Percentiles rank a stretch among this genome's conserved stretches.
Evolutionary conservation across 2,888 invertebrate species (phyloP).

Genomic region (Chydorus sphaericus): DNA sequence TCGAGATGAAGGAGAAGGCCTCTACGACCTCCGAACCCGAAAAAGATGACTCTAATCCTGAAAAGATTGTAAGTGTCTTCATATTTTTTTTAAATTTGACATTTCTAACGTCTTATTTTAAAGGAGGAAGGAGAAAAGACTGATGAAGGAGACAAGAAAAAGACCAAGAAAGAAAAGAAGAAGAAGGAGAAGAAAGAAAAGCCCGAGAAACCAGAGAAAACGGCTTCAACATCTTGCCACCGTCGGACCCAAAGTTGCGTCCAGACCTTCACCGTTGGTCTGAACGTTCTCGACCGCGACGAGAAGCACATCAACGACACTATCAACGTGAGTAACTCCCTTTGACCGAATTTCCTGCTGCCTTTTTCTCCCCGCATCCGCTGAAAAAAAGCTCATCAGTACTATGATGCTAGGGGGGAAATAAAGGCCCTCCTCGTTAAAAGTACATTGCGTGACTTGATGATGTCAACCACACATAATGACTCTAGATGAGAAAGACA

Average conservation of each 20-base stretch:
- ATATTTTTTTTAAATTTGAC: neutral
- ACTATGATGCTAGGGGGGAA: neutral
- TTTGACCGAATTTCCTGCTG: neutral
- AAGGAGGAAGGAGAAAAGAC: slow-evolving; percentile 16
- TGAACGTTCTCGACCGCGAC: slow-evolving; percentile 29
- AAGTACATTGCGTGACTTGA: neutral
- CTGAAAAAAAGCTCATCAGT: neutral
- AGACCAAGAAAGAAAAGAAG: slow-evolving; percentile 14
- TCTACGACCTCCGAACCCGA: slow-evolving; percentile 17
- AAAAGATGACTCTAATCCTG: slow-evolving; percentile 20
- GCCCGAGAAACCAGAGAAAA: slow-evolving; percentile 13
- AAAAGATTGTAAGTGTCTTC: slow-evolving; percentile 16
- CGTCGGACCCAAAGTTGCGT: slow-evolving; percentile 18
- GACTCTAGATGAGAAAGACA: neutral
- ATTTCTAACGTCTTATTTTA: neutral
- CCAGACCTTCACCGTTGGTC: slow-evolving; percentile 24
- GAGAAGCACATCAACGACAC: slow-evolving; percentile 25
- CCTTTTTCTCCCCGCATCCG: neutral
- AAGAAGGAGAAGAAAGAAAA: slow-evolving; percentile 10
- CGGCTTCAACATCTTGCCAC: slow-evolving; percentile 16
- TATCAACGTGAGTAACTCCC: slow-evolving; percentile 22
- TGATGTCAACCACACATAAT: neutral
- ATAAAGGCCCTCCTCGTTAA: neutral
- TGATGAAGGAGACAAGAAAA: slow-evolving; percentile 12
- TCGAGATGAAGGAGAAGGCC: slow-evolving; percentile 23